Base-by-base conservation (phyloP, 1,140 invertebrate species). In the Polyergus mexicanus region DNA sequence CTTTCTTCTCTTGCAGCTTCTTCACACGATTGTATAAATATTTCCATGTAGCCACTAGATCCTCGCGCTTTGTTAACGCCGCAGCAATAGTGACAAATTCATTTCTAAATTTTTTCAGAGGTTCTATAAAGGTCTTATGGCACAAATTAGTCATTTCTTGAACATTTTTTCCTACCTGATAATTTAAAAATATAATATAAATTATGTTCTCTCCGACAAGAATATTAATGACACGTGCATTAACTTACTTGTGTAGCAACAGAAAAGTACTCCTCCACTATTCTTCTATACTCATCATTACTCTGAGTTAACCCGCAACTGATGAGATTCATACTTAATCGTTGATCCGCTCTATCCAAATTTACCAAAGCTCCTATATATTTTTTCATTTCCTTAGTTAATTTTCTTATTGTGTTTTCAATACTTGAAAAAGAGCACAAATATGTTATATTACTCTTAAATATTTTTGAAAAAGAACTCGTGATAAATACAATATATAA, bases 311-410 rank as follows among this genome's bases (percentile, higher is more conserved):
- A 85, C 62, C 86, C 90, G 78, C 93, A 94, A 44, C 90, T 91
- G 84, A 92, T 93, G 8, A 95, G 75, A 89, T 95, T 94, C 3
- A 88, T 86, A 35, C 91, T 95, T 54, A 95, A 89, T 85, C 91
- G 72, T 87, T 93, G 93, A 90, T 95, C 95, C 2, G 92, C 91
- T 75, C 89, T 84, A 76, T 93, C 92, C 25, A 95, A 84, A 72
- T 88, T 91, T 54, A 85, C 32, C 22, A 95, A 91, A 71, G 93
- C 81, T 51, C 92, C 91, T 58, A 92, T 83, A 85, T 95, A 95
- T 32, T 93, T 94, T 68, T 95, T 95, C 85, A 94, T 93, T 76
- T 95, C 94, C 86, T 95, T 95, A 0, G 90, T 94, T 47, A 95
- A 88, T 81, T 89, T 92, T 72, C 92, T 94, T 56, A 94, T 93